phyloP scores from a whole-genome alignment of 2,113 vertebrate species.

The Strigops habroptila region DNA sequence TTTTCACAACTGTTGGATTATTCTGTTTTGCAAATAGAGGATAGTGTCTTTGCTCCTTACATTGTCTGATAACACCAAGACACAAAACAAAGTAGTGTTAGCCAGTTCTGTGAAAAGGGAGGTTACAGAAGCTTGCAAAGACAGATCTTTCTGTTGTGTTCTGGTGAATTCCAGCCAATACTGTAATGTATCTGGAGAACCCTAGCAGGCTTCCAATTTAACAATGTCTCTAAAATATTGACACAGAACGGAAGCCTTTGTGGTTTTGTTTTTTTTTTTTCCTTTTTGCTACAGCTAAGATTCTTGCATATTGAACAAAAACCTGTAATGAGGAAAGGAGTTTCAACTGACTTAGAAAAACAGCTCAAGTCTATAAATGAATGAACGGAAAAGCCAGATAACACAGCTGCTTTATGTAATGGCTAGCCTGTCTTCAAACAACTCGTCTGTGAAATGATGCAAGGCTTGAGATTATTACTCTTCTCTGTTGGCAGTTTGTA shows the following conservation, averaged over 20 bases:
- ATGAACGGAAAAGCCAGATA: neutral
- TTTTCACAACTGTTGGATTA: neutral
- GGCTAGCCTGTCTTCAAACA: slow-evolving; percentile 59
- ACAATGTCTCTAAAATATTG: neutral
- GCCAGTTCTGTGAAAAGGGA: neutral
- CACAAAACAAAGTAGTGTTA: neutral
- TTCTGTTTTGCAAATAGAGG: neutral
- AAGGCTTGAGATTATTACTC: slow-evolving; percentile 60
- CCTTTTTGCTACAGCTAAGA: neutral
- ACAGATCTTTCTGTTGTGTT: neutral
- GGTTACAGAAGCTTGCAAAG: neutral
- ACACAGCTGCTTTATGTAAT: slow-evolving; percentile 58
- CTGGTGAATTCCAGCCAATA: neutral
- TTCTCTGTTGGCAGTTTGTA: slow-evolving; percentile 17
- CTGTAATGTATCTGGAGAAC: neutral
- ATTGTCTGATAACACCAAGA: neutral
- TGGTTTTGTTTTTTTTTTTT: too few relatives aligned
- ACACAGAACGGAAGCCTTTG: neutral
- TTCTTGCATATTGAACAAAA: neutral
- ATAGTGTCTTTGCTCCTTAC: neutral
- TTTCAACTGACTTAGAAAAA: slow-evolving; percentile 4
- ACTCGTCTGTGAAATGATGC: slow-evolving; percentile 69
- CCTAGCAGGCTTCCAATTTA: neutral
- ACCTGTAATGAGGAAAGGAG: slow-evolving; percentile 8
- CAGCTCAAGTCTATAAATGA: slow-evolving; percentile 21